A percentile compares a stretch with the other conserved stretches of the same genome.
Conservation (phyloP, 2,888 invertebrate genomes). For the Morinoia aosen region DNA sequence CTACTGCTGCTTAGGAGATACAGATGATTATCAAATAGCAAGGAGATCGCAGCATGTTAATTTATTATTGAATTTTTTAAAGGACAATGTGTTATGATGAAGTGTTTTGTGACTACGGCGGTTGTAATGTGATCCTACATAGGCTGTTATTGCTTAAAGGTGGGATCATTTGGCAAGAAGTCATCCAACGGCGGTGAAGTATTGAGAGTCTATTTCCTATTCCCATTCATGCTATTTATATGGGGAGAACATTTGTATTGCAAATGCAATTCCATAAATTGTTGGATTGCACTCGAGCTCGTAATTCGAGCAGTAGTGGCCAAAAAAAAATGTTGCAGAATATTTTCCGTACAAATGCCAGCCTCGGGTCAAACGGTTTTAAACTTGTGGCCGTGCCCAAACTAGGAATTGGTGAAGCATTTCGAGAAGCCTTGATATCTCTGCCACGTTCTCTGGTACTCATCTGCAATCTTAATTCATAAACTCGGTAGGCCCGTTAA, state of each 20-base stretch:
- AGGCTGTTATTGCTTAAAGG: background rate
- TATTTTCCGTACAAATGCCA: background rate
- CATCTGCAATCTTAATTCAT: background rate
- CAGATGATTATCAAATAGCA: too few species aligned
- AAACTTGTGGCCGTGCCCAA: background rate
- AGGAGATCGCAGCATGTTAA: too few species aligned
- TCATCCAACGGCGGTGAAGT: background rate
- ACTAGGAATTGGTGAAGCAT: background rate
- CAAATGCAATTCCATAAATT: background rate
- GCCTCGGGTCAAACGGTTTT: background rate
- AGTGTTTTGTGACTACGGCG: too few species aligned
- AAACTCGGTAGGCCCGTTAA: background rate
- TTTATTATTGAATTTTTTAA: too few species aligned
- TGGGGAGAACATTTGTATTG: background rate
- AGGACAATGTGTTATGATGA: too few species aligned
- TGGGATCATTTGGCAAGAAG: background rate
- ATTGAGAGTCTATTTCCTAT: background rate
- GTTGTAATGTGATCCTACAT: too few species aligned
- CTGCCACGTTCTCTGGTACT: background rate
- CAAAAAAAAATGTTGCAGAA: background rate
- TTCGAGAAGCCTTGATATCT: background rate
- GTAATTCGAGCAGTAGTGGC: background rate
- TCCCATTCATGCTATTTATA: background rate
- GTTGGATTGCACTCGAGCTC: background rate
- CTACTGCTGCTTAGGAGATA: too few species aligned